Evolutionary conservation across 1,140 invertebrate genomes (phyloP).

Genomic region (Hylaeus anthracinus): DNA sequence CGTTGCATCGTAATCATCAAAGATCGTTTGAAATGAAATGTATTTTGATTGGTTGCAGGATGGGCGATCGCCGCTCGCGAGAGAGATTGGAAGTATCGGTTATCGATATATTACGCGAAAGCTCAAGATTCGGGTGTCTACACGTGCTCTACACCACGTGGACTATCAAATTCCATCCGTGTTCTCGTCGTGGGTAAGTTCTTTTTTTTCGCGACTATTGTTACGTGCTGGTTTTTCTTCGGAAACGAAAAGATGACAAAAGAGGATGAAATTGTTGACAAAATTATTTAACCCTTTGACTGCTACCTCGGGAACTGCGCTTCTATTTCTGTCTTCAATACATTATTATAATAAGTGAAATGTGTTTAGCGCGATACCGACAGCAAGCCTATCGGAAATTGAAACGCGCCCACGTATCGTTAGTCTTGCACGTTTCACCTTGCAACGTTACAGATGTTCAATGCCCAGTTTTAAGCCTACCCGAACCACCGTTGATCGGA

Average conservation of each 20-base stretch:
- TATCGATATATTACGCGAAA: conserved; percentile 92
- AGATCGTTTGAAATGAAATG: no score
- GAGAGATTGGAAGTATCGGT: conserved; percentile 89
- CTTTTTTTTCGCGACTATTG: not conserved
- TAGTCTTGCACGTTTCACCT: no score
- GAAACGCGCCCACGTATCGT: no score
- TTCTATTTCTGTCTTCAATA: no score
- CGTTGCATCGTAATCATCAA: no score
- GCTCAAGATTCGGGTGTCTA: conserved; percentile 90
- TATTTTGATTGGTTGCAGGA: conserved; percentile 78
- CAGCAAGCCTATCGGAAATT: no score
- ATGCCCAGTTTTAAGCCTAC: conserved; percentile 80
- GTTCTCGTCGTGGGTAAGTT: conserved; percentile 89
- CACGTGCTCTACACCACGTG: conserved; percentile 90
- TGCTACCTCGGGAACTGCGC: no score
- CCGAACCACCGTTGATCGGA: conserved; percentile 80
- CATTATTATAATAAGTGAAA: no score
- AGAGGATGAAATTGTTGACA: not conserved
- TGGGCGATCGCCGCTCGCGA: conserved; percentile 90
- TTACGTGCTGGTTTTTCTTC: not conserved
- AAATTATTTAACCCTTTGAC: not conserved
- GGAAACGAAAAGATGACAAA: no score
- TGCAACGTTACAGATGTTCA: conserved; percentile 82
- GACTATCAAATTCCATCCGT: conserved; percentile 89
- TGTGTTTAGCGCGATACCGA: no score